These are phyloP conservation scores for Cerceris ruficornis DNA, from an alignment of 2,888 invertebrate species.

Conservation along the genomic window DNA sequence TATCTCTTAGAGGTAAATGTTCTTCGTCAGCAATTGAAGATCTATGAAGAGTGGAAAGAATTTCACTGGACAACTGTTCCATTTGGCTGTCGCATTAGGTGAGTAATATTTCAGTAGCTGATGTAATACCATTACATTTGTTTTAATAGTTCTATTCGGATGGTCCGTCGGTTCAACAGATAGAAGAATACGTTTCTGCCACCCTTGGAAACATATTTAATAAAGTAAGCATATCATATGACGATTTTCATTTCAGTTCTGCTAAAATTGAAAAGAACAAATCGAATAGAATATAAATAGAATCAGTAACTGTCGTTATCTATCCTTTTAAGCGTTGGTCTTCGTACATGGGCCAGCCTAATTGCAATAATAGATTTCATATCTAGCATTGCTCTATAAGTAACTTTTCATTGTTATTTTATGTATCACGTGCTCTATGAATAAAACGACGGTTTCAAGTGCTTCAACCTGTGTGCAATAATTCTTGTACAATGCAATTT, in stretches of 20 bases:
- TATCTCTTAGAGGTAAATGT: slow-evolving; percentile 1
- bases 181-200: slow-evolving; percentile 18
- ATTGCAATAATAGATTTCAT: neutral
- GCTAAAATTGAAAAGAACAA: neutral
- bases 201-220: slow-evolving; percentile 12
- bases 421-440: slow-evolving; percentile 11
- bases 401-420: slow-evolving; percentile 12
- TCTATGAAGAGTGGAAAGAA: neutral
- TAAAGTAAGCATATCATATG: slow-evolving; percentile 22
- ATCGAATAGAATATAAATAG: neutral
- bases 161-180: slow-evolving; percentile 17
- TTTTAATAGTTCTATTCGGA: slow-evolving; percentile 30
- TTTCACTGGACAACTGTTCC: neutral
- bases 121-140: slow-evolving; percentile 19
- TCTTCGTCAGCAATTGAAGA: neutral
- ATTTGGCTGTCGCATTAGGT: slow-evolving; percentile 9
- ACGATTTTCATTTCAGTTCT: slow-evolving; percentile 1
- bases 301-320: neutral
- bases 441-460: slow-evolving; percentile 25
- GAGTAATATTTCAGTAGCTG: slow-evolving; percentile 23
- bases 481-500: too few species aligned
- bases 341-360: too few species aligned
- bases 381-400: neutral
- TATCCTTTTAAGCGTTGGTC: too few species aligned
- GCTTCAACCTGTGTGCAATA: neutral